Evolutionary conservation across 2,113 vertebrate species (phyloP).

Genomic region (Onychostoma macrolepis): DNA sequence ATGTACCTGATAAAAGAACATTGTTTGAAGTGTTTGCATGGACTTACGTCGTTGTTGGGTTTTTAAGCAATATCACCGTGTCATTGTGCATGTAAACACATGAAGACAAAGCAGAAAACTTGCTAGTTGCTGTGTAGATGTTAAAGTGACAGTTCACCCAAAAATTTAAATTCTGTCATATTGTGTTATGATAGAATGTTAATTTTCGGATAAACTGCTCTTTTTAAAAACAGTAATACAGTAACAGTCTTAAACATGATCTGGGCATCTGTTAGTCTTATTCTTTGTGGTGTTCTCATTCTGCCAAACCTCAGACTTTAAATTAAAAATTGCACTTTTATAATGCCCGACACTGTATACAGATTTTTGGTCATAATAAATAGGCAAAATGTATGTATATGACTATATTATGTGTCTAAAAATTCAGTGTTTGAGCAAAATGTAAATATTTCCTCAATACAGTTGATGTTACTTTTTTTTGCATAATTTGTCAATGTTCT

Average conservation of each 20-base stretch:
- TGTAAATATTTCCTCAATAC: slow-evolving; percentile 43
- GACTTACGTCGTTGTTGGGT: background rate
- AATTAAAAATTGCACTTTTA: slow-evolving; percentile 37
- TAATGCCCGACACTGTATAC: slow-evolving; percentile 18
- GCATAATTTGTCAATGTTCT: background rate
- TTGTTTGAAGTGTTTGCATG: background rate
- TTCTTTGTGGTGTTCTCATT: slow-evolving; percentile 11
- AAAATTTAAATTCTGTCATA: no score
- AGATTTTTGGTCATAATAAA: slow-evolving; percentile 20
- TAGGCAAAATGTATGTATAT: slow-evolving; percentile 40
- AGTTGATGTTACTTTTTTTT: background rate
- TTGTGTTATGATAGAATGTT: no score
- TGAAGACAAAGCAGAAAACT: background rate
- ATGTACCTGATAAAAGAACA: background rate
- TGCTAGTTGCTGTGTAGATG: background rate
- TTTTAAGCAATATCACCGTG: background rate
- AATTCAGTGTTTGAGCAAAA: slow-evolving; percentile 34
- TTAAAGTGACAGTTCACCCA: background rate
- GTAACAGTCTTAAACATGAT: background rate
- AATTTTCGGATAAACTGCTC: background rate
- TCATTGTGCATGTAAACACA: background rate
- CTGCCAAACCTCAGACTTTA: slow-evolving; percentile 3
- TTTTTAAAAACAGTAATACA: background rate
- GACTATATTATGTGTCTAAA: slow-evolving; percentile 17
- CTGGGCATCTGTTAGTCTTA: background rate